These are phyloP conservation scores for Eremophila alpestris DNA, from an alignment of 2,797 vertebrate genomes.

Conservation along the genomic window DNA sequence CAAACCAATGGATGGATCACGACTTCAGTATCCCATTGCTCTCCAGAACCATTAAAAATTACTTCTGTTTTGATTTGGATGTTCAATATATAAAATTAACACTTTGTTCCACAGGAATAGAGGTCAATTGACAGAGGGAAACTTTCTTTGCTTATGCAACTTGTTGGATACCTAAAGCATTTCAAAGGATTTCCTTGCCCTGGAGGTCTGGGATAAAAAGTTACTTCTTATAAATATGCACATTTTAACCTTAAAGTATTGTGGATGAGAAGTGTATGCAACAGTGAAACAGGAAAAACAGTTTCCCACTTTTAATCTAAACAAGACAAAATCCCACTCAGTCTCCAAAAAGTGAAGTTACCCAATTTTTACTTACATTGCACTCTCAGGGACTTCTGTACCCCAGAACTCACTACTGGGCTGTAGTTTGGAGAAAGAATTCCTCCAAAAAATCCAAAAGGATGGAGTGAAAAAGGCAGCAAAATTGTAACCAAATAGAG, in stretches of 20 bases:
- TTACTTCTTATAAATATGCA: not conserved
- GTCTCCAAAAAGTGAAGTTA: not conserved
- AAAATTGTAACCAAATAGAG: not conserved
- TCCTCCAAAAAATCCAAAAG: not conserved
- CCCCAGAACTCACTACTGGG: not conserved
- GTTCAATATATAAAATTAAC: slow-evolving; percentile 39
- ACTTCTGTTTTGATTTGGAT: slow-evolving; percentile 48
- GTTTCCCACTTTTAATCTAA: not conserved
- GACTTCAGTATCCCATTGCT: slow-evolving; percentile 2
- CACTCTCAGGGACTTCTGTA: not conserved
- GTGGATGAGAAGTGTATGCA: not conserved
- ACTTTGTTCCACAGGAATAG: not conserved
- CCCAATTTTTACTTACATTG: not conserved
- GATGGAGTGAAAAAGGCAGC: not conserved
- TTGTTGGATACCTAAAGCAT: not conserved
- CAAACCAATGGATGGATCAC: slow-evolving; percentile 16
- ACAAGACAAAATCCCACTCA: not conserved
- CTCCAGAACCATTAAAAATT: slow-evolving; percentile 50
- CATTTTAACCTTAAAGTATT: not conserved
- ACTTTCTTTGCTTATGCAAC: not conserved
- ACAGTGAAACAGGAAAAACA: not conserved
- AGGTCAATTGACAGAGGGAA: not conserved
- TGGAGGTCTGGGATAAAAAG: not conserved
- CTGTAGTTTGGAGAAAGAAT: not conserved
- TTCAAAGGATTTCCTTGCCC: not conserved